Evolutionary conservation across 2,888 invertebrate genomes (phyloP).

Genomic region (Dysmachus trigonus): DNA sequence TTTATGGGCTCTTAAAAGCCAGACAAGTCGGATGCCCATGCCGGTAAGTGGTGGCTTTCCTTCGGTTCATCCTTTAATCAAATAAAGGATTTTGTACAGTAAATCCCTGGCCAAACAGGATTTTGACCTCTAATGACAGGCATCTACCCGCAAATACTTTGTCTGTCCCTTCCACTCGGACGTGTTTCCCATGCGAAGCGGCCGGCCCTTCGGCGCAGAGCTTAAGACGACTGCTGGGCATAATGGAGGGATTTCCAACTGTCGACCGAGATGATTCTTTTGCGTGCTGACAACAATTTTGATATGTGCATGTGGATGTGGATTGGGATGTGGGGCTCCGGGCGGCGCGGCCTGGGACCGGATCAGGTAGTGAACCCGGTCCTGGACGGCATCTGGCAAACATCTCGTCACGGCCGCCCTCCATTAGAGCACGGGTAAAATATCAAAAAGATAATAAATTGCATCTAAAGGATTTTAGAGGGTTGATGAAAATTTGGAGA

Average conservation of each 20-base stretch:
- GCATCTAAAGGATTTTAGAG: background rate
- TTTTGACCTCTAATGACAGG: slow-evolving; percentile 44
- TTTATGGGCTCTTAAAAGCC: slow-evolving; percentile 39
- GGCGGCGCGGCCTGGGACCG: background rate
- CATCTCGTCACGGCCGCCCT: background rate
- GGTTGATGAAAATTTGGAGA: background rate
- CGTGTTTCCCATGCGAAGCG: slow-evolving; percentile 36
- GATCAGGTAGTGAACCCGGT: background rate
- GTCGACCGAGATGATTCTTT: slow-evolving; percentile 31
- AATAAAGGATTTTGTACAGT: slow-evolving; percentile 33
- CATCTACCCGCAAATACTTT: slow-evolving; percentile 31
- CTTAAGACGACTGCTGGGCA: slow-evolving; percentile 20
- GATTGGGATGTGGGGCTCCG: background rate
- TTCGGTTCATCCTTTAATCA: slow-evolving; percentile 41
- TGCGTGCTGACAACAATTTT: slow-evolving; percentile 40
- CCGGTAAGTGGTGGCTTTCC: slow-evolving; percentile 27
- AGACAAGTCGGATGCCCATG: slow-evolving; percentile 27
- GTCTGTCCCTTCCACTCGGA: slow-evolving; percentile 36
- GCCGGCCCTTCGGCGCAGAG: background rate
- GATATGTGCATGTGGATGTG: slow-evolving; percentile 25
- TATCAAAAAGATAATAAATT: background rate
- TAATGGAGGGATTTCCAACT: slow-evolving; percentile 23
- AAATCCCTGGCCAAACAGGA: slow-evolving; percentile 41
- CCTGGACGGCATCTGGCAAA: background rate
- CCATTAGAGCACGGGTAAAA: background rate